Evolutionary conservation across 2,113 vertebrate species (phyloP).

Genomic region (Talpa occidentalis): DNA sequence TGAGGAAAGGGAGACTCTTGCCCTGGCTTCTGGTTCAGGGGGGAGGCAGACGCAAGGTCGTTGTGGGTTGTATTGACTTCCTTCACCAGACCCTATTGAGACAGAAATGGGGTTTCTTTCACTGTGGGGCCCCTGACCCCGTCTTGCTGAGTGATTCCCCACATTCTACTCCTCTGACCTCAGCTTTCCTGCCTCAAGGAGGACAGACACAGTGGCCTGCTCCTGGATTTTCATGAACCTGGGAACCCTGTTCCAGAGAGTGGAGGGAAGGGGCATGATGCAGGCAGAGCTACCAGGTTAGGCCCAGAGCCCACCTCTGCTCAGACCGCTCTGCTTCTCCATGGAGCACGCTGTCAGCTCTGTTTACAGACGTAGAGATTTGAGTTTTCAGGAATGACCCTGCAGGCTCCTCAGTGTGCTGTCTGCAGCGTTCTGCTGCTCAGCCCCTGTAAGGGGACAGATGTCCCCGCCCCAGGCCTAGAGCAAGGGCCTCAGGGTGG

Average conservation of each 20-base stretch:
- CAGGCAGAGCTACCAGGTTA: not conserved
- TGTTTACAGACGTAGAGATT: not conserved
- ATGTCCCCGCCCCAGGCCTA: not conserved
- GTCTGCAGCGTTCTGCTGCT: not conserved
- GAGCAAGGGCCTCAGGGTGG: not conserved
- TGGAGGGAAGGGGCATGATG: not conserved
- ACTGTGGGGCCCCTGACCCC: not conserved
- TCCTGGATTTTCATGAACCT: not conserved
- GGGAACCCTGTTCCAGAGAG: not conserved
- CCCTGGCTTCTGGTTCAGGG: not conserved
- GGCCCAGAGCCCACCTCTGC: not conserved
- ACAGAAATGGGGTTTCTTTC: not conserved
- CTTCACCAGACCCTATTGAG: not conserved
- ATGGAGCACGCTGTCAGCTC: not conserved
- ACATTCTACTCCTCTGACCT: not conserved
- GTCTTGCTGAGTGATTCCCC: not conserved
- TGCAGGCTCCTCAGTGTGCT: not conserved
- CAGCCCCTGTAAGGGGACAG: not conserved
- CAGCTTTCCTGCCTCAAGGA: not conserved
- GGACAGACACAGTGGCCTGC: not conserved
- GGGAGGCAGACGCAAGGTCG: not conserved
- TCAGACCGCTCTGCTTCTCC: accelerated
- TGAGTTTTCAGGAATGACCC: not conserved
- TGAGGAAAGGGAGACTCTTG: not conserved
- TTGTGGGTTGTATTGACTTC: not conserved